Percentiles rank a stretch among this genome's conserved stretches.
Evolutionary conservation across 1,140 invertebrate species (phyloP).

Genomic region (Globodera ellingtonae): DNA sequence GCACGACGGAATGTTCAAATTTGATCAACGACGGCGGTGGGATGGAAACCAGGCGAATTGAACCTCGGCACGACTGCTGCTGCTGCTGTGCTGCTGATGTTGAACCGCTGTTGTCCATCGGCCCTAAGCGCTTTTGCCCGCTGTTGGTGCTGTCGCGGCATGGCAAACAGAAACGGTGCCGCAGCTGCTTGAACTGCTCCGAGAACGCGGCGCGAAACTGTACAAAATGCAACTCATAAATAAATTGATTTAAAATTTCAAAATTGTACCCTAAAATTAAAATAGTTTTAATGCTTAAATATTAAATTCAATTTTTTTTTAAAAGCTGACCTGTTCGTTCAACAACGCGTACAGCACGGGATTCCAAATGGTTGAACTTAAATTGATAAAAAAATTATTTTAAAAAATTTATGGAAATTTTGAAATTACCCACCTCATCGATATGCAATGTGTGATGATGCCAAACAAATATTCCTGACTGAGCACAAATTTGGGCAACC

Average conservation of each 20-base stretch:
- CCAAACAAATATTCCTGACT: conserved; percentile 66
- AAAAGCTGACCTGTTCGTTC: conserved; percentile 62
- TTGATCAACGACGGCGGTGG: neutral
- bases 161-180: neutral
- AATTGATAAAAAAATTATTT: conserved; percentile 2
- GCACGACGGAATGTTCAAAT: neutral
- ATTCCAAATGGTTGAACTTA: conserved; percentile 66
- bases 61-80: too few relatives aligned
- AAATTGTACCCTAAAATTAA: too few relatives aligned
- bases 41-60: neutral
- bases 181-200: conserved; percentile 14
- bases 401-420: neutral
- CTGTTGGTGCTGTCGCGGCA: neutral
- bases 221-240: too few relatives aligned
- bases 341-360: conserved; percentile 68
- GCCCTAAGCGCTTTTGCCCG: neutral
- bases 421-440: conserved; percentile 65
- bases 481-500: conserved; percentile 54
- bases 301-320: too few relatives aligned
- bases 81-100: neutral
- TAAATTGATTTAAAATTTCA: too few relatives aligned
- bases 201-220: conserved; percentile 38
- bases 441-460: conserved; percentile 69
- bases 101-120: neutral
- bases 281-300: too few relatives aligned